Base-by-base conservation (phyloP, 2,113 vertebrate genomes). In the Caretta caretta region DNA sequence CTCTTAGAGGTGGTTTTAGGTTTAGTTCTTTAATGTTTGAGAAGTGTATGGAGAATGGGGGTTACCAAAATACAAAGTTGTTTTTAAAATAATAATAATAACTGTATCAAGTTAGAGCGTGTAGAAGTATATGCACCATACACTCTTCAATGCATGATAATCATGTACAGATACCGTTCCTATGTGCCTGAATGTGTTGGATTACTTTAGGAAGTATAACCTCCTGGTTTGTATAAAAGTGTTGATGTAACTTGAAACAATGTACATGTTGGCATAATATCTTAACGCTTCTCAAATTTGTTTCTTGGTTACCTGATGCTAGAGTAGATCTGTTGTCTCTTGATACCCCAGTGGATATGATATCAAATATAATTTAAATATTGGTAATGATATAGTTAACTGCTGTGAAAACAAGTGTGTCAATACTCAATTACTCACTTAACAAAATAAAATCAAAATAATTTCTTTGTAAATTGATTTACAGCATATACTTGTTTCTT, bases 161-260 rank as follows among this genome's bases (percentile, higher is more conserved):
- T 78, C 11, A 9, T 69, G 42, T 76, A 7, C 46, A 46, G 42
- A 25, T 46, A 46, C 42, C 3, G 22, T 46, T 76, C 72, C 10
- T 11, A 14, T 76, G 42, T 42, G 5, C 38, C 12, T 76, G 72
- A 27, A 22, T 78, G 22, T 48, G 22, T 20, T 46, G 48, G 35
- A 22, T 38, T 22, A 20, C n/a, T 38, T 19, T 38, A 72, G 65
- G n/a, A 72, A 72, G 38, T 72, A 22, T 38, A 72, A 57, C 14
- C 81, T 54, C 49, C 19, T 80, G 57, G 56, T 49, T 84, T 92
- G 80, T 88, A 84, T 57, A 29, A 56, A 84, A 53, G 48, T 88
- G 56, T 84, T 88, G 69, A 75, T 25, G 65, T 72, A 72, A 22
- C n/a, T 38, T 38, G 35, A 72, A 72, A 72, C 9, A 65, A 65